A percentile compares a stretch with the other conserved stretches of the same genome.
Evolutionary conservation across 1,140 invertebrate species (phyloP).

Genomic region (Drosophila mayri): DNA sequence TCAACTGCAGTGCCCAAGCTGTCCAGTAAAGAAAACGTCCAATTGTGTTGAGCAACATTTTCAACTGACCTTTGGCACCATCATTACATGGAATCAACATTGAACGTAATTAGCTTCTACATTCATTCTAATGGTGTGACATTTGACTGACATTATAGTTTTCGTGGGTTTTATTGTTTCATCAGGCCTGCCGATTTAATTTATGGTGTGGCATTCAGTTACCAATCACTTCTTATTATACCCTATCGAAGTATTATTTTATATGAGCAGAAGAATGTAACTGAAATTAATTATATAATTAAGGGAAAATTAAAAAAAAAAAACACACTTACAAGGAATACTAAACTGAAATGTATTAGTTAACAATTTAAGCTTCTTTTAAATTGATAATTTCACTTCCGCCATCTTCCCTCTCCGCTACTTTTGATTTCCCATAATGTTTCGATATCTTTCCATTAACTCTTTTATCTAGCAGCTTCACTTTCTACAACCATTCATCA

Average conservation of each 20-base stretch:
- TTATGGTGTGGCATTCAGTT: conserved; percentile 6
- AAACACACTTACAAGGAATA: too few relatives aligned
- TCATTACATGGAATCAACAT: conserved; percentile 1
- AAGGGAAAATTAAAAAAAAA: background rate
- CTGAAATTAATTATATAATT: background rate
- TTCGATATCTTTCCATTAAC: background rate
- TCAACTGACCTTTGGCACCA: conserved; percentile 1
- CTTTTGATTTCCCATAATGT: background rate
- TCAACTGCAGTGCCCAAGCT: conserved; percentile 15
- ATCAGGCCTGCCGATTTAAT: background rate
- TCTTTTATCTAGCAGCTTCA: background rate
- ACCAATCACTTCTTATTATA: background rate
- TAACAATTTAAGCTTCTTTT: background rate
- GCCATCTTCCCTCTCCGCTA: too few relatives aligned
- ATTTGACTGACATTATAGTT: conserved; percentile 10
- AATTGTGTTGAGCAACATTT: conserved; percentile 30
- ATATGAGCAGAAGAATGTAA: background rate
- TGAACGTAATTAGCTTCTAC: conserved; percentile 6
- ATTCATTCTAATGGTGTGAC: conserved; percentile 13
- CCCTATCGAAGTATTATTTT: background rate
- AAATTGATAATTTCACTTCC: background rate
- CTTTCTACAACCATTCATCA: conserved; percentile 1
- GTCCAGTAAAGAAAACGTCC: conserved; percentile 18
- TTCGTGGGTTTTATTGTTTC: background rate
- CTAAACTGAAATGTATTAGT: background rate